Evolutionary conservation across 2,888 invertebrate genomes (phyloP).

Genomic region (Tetragonisca angustula): DNA sequence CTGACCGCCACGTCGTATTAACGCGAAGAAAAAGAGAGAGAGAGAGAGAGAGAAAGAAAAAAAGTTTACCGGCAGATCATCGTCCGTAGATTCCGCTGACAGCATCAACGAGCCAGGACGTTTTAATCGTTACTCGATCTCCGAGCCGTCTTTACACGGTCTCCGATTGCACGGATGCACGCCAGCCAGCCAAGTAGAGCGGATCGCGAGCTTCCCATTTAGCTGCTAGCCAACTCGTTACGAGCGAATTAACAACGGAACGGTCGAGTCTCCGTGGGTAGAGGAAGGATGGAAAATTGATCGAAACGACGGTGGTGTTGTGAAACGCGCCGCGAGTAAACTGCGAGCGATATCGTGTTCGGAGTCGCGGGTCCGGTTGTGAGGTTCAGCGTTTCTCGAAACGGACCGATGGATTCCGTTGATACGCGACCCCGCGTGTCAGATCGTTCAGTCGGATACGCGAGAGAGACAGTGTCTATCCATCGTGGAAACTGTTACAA

Average conservation of each 20-base stretch:
- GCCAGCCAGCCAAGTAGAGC: not conserved
- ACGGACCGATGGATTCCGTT: not conserved
- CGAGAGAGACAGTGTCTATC: not conserved
- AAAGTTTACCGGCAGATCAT: constrained; percentile 40
- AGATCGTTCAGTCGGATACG: not conserved
- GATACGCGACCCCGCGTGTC: not conserved
- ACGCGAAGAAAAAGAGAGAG: constrained; percentile 15
- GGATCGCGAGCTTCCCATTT: not conserved
- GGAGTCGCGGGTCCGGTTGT: constrained; percentile 1
- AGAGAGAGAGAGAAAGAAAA: too few species aligned
- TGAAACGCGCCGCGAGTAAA: constrained; percentile 13
- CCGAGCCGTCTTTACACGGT: constrained; percentile 22
- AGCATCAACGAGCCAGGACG: constrained; percentile 27
- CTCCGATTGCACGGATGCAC: constrained; percentile 20
- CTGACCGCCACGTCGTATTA: constrained; percentile 21
- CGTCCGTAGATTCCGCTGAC: constrained; percentile 55
- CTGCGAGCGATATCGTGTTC: constrained; percentile 24
- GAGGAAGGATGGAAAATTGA: constrained; percentile 2
- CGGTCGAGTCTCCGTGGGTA: not conserved
- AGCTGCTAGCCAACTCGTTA: not conserved
- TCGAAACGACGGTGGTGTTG: constrained; percentile 6
- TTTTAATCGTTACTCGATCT: constrained; percentile 38
- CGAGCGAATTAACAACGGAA: constrained; percentile 14
- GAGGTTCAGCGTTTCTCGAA: constrained; percentile 14
- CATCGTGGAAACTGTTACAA: constrained; percentile 8